Evolutionary conservation across 2,888 invertebrate species (phyloP), one percentile per base, ranked within the genome.

Genomic region (Thereva nobilitata): DNA sequence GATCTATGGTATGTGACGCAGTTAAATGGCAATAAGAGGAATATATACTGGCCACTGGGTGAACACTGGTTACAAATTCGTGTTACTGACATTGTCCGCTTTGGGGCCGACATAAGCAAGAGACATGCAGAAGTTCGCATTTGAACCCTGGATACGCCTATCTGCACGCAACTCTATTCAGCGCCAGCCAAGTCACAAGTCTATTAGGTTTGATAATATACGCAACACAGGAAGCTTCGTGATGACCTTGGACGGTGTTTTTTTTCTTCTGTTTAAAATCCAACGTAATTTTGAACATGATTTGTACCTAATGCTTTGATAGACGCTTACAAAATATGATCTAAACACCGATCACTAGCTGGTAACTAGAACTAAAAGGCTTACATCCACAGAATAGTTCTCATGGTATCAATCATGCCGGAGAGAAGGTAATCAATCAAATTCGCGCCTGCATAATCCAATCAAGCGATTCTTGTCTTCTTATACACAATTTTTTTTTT

Each of bases 1-100:
- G 42, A 56, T 59, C 61, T 66, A 66, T 68, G 66, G 68, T 67
- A 66, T 66, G 63, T 66, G 68, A 68, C 66, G 68, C 66, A 68
- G 68, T 68, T 68, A 68, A 68, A 61, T 68, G 66, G 65, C 50
- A 61, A 59, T 61, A 55, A 68, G 64, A 66, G 23, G 23, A 23
- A 23, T 2, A 23, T 23, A 68, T 66, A 53, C 68, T 68, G 64
- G 66, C 68, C 68, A 68, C 66, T 66, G 63, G 68, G 68, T 68
- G 66, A 23, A 23, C 23, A 68, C 68, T 66, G 65, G 65, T 64
- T 65, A 64, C 61, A 61, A 65, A 38, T 41, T 61, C 23, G 2
- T 23, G 23, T 2, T 41, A 41, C 50, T 38, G 50, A 38, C 61
- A 47, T 23, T 23, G 23, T 23, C 23, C 23, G 23, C 23, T 23